A percentile compares a stretch with the other conserved stretches of the same genome.
Evolutionary conservation across 2,888 invertebrate species (phyloP).

Genomic region (Apodemia zela): DNA sequence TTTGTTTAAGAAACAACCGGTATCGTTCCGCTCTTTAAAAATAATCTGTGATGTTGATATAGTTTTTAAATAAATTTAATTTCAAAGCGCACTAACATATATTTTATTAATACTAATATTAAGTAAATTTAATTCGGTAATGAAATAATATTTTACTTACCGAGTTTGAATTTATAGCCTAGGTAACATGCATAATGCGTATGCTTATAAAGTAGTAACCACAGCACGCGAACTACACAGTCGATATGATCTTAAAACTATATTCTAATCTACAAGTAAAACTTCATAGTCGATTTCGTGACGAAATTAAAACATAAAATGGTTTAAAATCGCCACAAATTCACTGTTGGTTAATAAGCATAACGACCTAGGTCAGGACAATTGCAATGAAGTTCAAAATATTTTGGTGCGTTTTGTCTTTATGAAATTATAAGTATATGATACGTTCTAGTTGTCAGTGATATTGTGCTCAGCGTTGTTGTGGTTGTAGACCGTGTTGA

Average conservation of each 20-base stretch:
- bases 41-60: slow-evolving; percentile 64
- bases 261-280: no score
- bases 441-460: slow-evolving; percentile 58
- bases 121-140: no score
- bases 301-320: no score
- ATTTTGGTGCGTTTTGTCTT: slow-evolving; percentile 24
- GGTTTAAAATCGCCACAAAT: no score
- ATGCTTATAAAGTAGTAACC: no score
- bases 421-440: slow-evolving; percentile 35
- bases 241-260: no score
- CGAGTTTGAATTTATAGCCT: no score
- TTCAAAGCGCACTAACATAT: slow-evolving; percentile 16
- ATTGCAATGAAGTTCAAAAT: neutral
- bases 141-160: no score
- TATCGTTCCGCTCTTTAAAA: slow-evolving; percentile 19
- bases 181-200: no score
- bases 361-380: neutral
- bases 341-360: no score
- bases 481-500: slow-evolving; percentile 33
- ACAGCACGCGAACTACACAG: no score
- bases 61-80: slow-evolving; percentile 36
- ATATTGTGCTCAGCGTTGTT: slow-evolving; percentile 66
- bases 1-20: slow-evolving; percentile 1
- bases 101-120: neutral
- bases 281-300: no score